Percentiles rank a stretch among this genome's conserved stretches.
phyloP scores from a whole-genome alignment of 35 echinoderm and acorn worm genomes.

The Acanthaster planci region DNA sequence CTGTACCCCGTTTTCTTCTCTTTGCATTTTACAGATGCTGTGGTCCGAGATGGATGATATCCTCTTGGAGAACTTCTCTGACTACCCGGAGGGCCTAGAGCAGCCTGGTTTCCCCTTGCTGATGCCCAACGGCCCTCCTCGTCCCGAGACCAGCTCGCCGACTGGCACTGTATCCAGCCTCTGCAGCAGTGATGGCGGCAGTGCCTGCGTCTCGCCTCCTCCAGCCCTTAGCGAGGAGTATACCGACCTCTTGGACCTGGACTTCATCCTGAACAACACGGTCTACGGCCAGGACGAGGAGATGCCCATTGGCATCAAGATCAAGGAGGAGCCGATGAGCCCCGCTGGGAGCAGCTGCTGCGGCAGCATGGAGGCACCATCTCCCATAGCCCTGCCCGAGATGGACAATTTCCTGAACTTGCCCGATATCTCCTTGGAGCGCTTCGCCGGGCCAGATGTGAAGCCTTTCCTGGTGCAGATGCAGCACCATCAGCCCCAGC shows the following conservation, averaged over 20 bases:
- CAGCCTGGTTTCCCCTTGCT: background rate
- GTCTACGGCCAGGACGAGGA: background rate
- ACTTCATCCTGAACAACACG: slow-evolving; percentile 98
- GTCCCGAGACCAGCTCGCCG: slow-evolving; percentile 59
- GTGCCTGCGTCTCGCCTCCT: slow-evolving; percentile 58
- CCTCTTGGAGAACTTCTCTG: slow-evolving; percentile 56
- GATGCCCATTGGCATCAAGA: slow-evolving; percentile 38
- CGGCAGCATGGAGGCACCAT: slow-evolving; percentile 14
- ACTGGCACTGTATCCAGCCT: slow-evolving; percentile 59
- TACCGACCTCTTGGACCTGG: slow-evolving; percentile 82
- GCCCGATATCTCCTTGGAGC: slow-evolving; percentile 21
- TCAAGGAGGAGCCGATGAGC: slow-evolving; percentile 82
- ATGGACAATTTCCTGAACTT: slow-evolving; percentile 41
- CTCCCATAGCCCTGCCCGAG: background rate
- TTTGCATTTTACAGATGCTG: slow-evolving; percentile 52
- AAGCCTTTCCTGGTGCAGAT: slow-evolving; percentile 50
- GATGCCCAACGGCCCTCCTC: slow-evolving; percentile 21
- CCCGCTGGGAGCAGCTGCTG: slow-evolving; percentile 39
- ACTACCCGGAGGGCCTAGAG: slow-evolving; percentile 10
- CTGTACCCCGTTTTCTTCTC: background rate
- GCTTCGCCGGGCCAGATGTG: background rate
- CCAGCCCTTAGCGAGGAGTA: slow-evolving; percentile 43
- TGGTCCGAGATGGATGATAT: slow-evolving; percentile 87
- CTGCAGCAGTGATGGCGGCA: slow-evolving; percentile 73
- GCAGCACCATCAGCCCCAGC: slow-evolving; percentile 32